phyloP scores from a whole-genome alignment of 2,113 vertebrate species.

The Pristiophorus japonicus region DNA sequence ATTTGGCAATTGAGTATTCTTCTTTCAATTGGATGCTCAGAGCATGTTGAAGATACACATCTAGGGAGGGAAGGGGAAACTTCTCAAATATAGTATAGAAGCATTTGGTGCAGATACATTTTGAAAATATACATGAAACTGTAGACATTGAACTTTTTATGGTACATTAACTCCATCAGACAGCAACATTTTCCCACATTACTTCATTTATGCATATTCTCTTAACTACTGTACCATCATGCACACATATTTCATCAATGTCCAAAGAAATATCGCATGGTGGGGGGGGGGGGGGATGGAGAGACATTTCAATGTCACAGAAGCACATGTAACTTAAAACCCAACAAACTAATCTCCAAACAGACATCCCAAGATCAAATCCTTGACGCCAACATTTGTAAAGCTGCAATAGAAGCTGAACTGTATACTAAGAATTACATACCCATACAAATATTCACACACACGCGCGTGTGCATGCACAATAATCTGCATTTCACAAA shows the following conservation, averaged over 20 bases:
- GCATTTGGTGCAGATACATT: not conserved
- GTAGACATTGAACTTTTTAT: not conserved
- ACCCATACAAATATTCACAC: not conserved
- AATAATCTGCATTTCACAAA: not conserved
- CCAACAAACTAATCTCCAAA: not conserved
- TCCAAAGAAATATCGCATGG: not conserved
- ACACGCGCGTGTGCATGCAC: no score
- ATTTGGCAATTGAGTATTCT: not conserved
- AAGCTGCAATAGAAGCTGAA: not conserved
- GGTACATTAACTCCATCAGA: not conserved
- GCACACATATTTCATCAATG: constrained; percentile 7
- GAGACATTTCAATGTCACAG: not conserved
- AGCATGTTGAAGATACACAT: not conserved
- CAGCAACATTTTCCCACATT: not conserved
- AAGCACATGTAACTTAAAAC: not conserved
- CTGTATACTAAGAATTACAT: not conserved
- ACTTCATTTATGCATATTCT: not conserved
- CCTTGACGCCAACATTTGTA: not conserved
- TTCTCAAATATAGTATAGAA: not conserved
- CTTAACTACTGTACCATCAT: not conserved
- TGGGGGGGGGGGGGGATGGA: no score
- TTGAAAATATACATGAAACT: not conserved
- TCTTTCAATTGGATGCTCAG: not conserved
- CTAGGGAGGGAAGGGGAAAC: not conserved
- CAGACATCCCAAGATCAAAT: not conserved